These are phyloP conservation scores for Leucopsar rothschildi DNA, from an alignment of 2,113 vertebrate genomes.

Conservation along the genomic window DNA sequence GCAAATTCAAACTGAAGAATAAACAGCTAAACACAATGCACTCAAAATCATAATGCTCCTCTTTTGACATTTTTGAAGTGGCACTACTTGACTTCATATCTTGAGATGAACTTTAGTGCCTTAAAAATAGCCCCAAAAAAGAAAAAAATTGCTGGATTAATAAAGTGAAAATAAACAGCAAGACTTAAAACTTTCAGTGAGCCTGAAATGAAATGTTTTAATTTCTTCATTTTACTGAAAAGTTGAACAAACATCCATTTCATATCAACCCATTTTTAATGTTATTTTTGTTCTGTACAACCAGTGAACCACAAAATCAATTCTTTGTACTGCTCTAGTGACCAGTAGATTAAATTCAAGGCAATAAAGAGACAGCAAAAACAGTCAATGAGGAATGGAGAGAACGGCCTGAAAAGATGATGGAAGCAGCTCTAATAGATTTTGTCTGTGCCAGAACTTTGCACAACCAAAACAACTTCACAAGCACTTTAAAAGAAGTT, in stretches of 20 bases:
- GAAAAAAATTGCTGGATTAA: not conserved
- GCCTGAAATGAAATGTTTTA: constrained; percentile 16
- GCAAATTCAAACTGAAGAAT: not conserved
- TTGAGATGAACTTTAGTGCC: not conserved
- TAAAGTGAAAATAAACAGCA: not conserved
- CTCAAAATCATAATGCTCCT: not conserved
- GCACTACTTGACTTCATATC: not conserved
- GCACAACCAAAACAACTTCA: not conserved
- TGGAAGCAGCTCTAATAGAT: not conserved
- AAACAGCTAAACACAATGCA: not conserved
- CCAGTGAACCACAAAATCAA: constrained; percentile 51
- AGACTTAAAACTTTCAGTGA: not conserved
- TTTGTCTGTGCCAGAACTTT: not conserved
- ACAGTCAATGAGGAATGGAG: constrained; percentile 7
- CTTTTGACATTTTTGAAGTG: not conserved
- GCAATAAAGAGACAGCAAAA: not conserved
- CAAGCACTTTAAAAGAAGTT: not conserved
- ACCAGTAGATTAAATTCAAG: constrained; percentile 44
- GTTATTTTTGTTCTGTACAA: constrained; percentile 4
- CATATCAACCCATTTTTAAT: constrained; percentile 22
- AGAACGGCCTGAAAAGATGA: not conserved
- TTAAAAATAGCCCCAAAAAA: not conserved
- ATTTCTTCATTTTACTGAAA: constrained; percentile 26
- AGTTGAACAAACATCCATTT: constrained; percentile 31
- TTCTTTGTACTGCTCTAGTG: constrained; percentile 42